phyloP scores from a whole-genome alignment of 92 coral and sea anemone species.

The Paragorgia papillata region DNA sequence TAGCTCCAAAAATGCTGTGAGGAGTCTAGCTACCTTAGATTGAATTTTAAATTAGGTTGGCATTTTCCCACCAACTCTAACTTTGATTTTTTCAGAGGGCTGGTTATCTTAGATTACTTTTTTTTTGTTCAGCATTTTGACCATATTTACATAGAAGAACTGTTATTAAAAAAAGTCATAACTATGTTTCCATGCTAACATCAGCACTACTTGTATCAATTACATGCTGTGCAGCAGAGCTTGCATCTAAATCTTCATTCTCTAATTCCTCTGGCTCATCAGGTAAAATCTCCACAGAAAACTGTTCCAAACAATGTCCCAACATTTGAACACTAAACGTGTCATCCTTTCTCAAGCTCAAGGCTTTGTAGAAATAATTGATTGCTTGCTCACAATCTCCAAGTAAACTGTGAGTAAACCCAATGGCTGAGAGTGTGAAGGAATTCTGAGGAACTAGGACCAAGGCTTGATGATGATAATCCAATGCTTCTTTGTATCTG shows the following conservation, averaged over 20 bases:
- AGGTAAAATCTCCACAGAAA: slow-evolving; percentile 69
- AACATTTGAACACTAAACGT: slow-evolving; percentile 99
- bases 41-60: too few species aligned
- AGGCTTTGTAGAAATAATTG: slow-evolving; percentile 92
- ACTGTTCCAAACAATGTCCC: slow-evolving; percentile 89
- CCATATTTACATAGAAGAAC: too few species aligned
- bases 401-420: slow-evolving; percentile 85
- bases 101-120: too few species aligned
- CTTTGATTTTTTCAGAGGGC: too few species aligned
- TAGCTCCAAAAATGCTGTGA: too few species aligned
- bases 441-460: slow-evolving; percentile 91
- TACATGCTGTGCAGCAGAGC: neutral
- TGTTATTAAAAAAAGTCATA: too few species aligned
- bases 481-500: slow-evolving; percentile 83
- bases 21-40: too few species aligned
- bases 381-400: slow-evolving; percentile 93
- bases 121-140: too few species aligned
- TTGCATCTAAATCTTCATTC: slow-evolving; percentile 3
- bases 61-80: too few species aligned
- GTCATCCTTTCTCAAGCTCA: slow-evolving; percentile 92
- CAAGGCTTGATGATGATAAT: slow-evolving; percentile 87
- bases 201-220: slow-evolving; percentile 35
- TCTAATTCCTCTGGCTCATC: slow-evolving; percentile 55
- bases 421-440: slow-evolving; percentile 88
- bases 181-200: slow-evolving; percentile 39